These are phyloP conservation scores for Drosophila rhopaloa DNA, from an alignment of 1,140 invertebrate genomes.

Conservation along the genomic window DNA sequence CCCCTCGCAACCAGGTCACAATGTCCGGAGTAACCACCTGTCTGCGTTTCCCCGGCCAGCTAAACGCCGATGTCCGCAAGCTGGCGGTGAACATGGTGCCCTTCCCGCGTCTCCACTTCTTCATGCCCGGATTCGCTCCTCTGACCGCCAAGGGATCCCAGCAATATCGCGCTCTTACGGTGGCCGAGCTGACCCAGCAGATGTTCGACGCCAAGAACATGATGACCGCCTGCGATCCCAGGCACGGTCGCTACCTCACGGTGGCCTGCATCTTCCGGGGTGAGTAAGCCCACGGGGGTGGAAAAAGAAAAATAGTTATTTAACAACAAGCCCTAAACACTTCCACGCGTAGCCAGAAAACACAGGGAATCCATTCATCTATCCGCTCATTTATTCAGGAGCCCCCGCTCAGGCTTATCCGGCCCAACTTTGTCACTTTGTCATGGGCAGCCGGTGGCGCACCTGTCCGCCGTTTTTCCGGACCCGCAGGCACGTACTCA, in stretches of 20 bases:
- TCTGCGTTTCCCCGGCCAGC: conserved; percentile 91
- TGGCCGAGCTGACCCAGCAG: conserved; percentile 95
- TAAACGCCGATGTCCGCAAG: conserved; percentile 97
- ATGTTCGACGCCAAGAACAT: conserved; percentile 97
- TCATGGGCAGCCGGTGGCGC: conserved; percentile 63
- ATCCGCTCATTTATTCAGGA: conserved; percentile 45
- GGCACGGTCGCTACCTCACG: conserved; percentile 96
- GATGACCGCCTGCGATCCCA: conserved; percentile 98
- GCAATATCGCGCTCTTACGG: conserved; percentile 93
- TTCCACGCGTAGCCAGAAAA: conserved; percentile 37
- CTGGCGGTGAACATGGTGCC: conserved; percentile 99
- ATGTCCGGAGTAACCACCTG: conserved; percentile 97
- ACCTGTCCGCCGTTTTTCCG: conserved; percentile 39
- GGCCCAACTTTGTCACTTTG: conserved; percentile 76
- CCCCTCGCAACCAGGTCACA: conserved; percentile 85
- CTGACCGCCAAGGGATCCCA: conserved; percentile 94
- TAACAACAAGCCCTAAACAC: conserved; percentile 71
- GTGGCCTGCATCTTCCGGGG: conserved; percentile 98
- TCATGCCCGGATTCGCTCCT: conserved; percentile 98
- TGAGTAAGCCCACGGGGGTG: conserved; percentile 49
- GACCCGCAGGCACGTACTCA: conserved; percentile 57
- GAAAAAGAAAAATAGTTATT: conserved; percentile 77
- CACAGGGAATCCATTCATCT: conserved; percentile 46
- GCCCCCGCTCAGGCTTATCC: conserved; percentile 51
- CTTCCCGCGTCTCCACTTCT: conserved; percentile 98